A percentile compares a stretch with the other conserved stretches of the same genome.
Conservation (phyloP, 2,113 vertebrate species). For the Forbesichthys papilliferus region DNA sequence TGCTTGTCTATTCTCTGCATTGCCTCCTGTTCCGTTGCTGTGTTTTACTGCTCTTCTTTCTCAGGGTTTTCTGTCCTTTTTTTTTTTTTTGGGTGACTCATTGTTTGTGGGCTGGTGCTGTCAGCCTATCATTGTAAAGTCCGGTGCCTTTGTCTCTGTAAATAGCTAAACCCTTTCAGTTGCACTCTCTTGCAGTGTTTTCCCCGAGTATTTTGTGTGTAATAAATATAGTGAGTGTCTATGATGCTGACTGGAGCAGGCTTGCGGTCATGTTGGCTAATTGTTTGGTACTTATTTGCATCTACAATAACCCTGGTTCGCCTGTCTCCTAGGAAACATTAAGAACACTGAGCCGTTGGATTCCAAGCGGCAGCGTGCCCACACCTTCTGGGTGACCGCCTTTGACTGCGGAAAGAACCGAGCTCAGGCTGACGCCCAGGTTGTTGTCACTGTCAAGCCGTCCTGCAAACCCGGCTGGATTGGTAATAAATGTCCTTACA, state of each 20-base stretch:
- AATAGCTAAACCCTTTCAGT: conserved; percentile 34
- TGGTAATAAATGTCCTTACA: conserved; percentile 50
- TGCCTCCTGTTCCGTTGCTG: conserved; percentile 8
- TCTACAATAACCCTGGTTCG: background rate
- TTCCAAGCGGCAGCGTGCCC: conserved; percentile 86
- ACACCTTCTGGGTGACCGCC: conserved; percentile 95
- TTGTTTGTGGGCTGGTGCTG: conserved; percentile 49
- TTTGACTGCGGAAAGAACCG: conserved; percentile 98
- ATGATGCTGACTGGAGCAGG: no score
- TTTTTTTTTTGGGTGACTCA: conserved; percentile 18
- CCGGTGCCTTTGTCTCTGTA: conserved; percentile 37
- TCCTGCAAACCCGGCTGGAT: conserved; percentile 94
- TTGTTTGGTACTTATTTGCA: background rate
- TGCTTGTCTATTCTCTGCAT: conserved; percentile 42
- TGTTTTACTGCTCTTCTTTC: background rate
- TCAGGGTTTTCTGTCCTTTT: conserved; percentile 35
- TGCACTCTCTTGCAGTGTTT: conserved; percentile 6
- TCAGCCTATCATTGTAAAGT: conserved; percentile 27
- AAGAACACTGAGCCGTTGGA: conserved; percentile 96
- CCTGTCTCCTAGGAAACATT: conserved; percentile 85
- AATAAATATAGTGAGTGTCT: background rate
- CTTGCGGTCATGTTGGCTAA: background rate
- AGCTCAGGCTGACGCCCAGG: conserved; percentile 91
- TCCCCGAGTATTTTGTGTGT: background rate
- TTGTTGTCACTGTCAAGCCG: conserved; percentile 94